Conservation (phyloP, 2,797 vertebrate genomes). For the Picus viridis region DNA sequence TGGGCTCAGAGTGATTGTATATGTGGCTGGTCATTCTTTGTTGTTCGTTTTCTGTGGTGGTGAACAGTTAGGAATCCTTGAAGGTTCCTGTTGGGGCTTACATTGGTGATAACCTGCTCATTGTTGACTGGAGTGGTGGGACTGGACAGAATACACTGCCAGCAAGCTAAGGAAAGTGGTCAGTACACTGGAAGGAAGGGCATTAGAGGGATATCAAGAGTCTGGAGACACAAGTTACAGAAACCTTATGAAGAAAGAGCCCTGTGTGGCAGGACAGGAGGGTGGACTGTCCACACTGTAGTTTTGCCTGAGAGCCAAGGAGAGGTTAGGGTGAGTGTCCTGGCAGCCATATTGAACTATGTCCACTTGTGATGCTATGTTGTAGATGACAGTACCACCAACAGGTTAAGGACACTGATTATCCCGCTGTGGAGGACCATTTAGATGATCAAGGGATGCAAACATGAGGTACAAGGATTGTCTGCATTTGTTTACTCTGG, state of each 20-base stretch:
- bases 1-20: neutral
- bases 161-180: neutral
- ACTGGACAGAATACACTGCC: neutral
- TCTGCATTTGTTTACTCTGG: neutral
- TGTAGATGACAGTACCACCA: neutral
- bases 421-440: neutral
- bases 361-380: neutral
- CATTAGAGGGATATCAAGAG: neutral
- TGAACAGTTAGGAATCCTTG: neutral
- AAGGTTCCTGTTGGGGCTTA: neutral
- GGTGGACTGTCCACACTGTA: neutral
- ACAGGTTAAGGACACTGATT: neutral
- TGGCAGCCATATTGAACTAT: neutral
- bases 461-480: neutral
- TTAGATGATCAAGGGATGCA: neutral
- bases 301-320: neutral
- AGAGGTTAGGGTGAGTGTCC: neutral
- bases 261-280: neutral
- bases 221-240: neutral
- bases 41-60: neutral
- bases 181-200: neutral
- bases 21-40: neutral
- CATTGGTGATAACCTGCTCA: neutral
- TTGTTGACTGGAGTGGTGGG: neutral
- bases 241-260: neutral